These are phyloP conservation scores for Antechinus stuartii DNA, from an alignment of 2,113 vertebrate species.

Conservation along the genomic window DNA sequence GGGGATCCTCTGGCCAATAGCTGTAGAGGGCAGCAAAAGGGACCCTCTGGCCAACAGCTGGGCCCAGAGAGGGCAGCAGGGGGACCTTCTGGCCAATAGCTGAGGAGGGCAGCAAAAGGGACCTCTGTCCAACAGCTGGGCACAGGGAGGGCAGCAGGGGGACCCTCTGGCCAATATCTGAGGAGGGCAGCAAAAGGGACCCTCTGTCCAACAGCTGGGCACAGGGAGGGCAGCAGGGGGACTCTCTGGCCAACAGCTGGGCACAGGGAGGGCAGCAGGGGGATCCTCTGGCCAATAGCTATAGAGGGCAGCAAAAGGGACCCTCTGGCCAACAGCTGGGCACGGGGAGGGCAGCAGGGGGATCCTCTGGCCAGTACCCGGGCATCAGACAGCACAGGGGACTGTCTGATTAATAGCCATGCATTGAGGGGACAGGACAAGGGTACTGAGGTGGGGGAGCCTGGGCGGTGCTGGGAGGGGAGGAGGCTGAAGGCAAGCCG, in stretches of 20 bases:
- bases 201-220: background rate
- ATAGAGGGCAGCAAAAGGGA: background rate
- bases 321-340: background rate
- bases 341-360: background rate
- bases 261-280: background rate
- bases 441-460: background rate
- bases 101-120: too few species aligned
- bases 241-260: background rate
- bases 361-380: background rate
- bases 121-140: background rate
- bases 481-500: background rate
- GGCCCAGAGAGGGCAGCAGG: too few species aligned
- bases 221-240: background rate
- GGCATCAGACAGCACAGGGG: background rate
- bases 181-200: too few species aligned
- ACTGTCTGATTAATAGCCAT: background rate
- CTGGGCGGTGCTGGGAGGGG: background rate
- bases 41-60: background rate
- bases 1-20: background rate
- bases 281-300: background rate
- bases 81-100: too few species aligned
- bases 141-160: background rate
- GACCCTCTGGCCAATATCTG: background rate
- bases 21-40: too few species aligned
- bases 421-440: background rate